These are phyloP conservation scores for Fundulus diaphanus DNA, from an alignment of 2,797 vertebrate species.

Conservation along the genomic window DNA sequence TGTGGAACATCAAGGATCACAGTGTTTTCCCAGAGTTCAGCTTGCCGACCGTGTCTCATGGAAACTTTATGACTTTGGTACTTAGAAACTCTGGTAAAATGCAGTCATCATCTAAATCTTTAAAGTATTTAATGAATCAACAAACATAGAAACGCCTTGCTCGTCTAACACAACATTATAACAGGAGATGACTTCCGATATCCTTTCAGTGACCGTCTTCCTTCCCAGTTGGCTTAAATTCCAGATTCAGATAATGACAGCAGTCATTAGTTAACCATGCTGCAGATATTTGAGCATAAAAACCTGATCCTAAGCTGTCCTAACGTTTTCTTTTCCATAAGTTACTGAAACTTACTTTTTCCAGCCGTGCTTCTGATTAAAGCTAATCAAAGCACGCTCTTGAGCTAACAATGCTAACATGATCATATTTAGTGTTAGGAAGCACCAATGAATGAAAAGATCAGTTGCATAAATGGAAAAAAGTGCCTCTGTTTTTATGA, in stretches of 20 bases:
- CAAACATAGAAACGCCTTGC: neutral
- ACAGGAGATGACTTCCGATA: neutral
- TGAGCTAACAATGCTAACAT: neutral
- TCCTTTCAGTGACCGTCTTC: neutral
- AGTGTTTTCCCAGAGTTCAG: constrained; percentile 11
- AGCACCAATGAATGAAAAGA: no score
- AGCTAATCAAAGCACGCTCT: neutral
- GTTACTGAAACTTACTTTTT: neutral
- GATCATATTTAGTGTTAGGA: neutral
- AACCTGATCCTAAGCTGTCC: neutral
- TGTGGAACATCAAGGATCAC: constrained; percentile 12
- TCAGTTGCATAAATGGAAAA: no score
- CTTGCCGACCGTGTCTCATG: constrained; percentile 35
- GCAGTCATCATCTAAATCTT: neutral
- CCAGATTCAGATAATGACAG: neutral
- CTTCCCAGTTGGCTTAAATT: neutral
- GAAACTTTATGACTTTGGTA: neutral
- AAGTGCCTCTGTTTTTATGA: no score
- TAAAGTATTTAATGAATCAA: neutral
- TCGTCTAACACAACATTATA: neutral
- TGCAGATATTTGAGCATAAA: neutral
- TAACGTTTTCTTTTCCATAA: neutral
- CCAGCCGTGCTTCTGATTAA: neutral
- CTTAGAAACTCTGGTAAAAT: neutral
- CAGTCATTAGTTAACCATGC: neutral